phyloP scores from a whole-genome alignment of 2,797 vertebrate species.

The Crax fasciolata region DNA sequence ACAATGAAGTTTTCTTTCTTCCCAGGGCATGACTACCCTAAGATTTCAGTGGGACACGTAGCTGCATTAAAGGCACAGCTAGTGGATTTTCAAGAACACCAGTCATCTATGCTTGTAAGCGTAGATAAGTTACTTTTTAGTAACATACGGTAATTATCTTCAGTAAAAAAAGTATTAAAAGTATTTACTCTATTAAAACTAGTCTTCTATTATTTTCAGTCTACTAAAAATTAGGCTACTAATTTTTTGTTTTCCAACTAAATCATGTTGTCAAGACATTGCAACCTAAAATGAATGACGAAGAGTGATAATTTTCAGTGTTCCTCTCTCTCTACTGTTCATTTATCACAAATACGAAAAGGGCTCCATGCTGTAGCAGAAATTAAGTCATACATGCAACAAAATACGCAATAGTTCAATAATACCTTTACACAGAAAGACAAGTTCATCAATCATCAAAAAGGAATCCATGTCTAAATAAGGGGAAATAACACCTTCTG shows the following conservation, averaged over 20 bases:
- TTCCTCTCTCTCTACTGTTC: background rate
- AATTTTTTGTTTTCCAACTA: background rate
- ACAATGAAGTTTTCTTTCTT: background rate
- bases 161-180: conserved; percentile 35
- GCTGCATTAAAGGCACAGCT: background rate
- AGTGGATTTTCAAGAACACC: background rate
- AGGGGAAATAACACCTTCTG: background rate
- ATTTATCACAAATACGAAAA: conserved; percentile 47
- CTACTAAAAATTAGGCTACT: too few species aligned
- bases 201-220: background rate
- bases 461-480: background rate
- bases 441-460: background rate
- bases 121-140: background rate
- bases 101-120: background rate
- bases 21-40: background rate
- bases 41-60: background rate
- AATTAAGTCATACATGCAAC: conserved; percentile 36
- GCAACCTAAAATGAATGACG: conserved; percentile 37
- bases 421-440: conserved; percentile 4
- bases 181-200: conserved; percentile 43
- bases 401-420: background rate
- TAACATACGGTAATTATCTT: conserved; percentile 2
- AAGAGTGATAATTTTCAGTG: background rate
- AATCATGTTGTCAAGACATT: background rate
- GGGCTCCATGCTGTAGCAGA: background rate